Conservation (phyloP, 2,797 vertebrate species). For the Mormyrus proboscirostris region DNA sequence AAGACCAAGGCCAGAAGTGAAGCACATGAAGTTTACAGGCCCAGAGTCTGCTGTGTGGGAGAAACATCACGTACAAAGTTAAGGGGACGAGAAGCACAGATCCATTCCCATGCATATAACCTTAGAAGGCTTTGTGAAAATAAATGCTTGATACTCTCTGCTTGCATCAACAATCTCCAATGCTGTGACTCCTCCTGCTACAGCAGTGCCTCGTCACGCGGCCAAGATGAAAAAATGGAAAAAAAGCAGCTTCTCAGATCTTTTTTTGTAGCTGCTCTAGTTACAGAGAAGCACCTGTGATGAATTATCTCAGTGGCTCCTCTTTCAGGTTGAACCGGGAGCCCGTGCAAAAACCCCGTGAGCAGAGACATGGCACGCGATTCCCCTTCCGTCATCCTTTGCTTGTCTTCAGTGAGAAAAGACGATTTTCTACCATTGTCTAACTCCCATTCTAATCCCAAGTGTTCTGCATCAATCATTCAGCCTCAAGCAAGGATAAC, state of each 20-base stretch:
- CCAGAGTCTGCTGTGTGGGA: background rate
- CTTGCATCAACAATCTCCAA: background rate
- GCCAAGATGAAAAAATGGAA: background rate
- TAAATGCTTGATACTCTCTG: background rate
- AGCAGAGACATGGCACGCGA: background rate
- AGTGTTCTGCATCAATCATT: background rate
- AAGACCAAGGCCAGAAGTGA: background rate
- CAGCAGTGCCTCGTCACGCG: background rate
- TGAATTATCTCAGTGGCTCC: background rate
- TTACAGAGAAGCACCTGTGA: conserved; percentile 13
- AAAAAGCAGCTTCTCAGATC: background rate
- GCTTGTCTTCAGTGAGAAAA: background rate
- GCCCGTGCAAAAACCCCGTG: background rate
- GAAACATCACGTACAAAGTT: background rate
- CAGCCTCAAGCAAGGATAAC: conserved; percentile 2
- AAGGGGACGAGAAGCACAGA: background rate
- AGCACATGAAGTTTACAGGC: background rate
- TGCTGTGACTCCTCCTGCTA: background rate
- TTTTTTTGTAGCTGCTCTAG: background rate
- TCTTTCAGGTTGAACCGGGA: background rate
- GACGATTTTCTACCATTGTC: background rate
- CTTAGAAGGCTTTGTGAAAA: background rate
- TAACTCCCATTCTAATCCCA: background rate
- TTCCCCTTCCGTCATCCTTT: background rate
- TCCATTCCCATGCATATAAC: background rate